Percentiles rank a stretch among this genome's conserved stretches.
Evolutionary conservation across 2,113 vertebrate genomes (phyloP).

Genomic region (Sturnus vulgaris): DNA sequence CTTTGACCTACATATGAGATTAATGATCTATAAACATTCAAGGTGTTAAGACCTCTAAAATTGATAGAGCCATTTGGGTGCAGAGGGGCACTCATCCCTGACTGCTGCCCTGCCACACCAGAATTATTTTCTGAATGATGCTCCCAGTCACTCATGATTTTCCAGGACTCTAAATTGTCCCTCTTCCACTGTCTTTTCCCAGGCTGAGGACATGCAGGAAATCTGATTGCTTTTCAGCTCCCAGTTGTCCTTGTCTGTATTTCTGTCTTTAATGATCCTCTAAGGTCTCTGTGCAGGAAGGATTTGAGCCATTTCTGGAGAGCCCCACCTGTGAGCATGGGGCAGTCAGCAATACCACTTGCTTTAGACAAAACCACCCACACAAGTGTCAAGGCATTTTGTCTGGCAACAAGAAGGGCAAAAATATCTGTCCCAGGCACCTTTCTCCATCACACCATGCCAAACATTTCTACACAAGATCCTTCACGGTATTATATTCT

Average conservation of each 20-base stretch:
- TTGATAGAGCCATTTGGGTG: not conserved
- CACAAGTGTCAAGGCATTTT: not conserved
- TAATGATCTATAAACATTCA: not conserved
- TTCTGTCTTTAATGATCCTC: not conserved
- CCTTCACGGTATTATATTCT: not conserved
- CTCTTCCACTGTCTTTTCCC: not conserved
- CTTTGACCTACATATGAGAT: not conserved
- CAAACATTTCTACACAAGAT: not conserved
- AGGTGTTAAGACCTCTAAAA: not conserved
- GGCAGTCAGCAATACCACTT: not conserved
- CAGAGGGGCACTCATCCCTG: not conserved
- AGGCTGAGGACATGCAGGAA: not conserved
- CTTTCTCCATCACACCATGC: not conserved
- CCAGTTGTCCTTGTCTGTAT: not conserved
- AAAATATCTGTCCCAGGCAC: not conserved
- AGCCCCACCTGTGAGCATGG: not conserved
- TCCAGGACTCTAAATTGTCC: not conserved
- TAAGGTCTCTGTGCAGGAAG: not conserved
- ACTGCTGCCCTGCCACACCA: not conserved
- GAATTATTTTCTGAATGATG: not conserved
- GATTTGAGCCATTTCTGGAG: not conserved
- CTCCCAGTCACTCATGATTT: not conserved
- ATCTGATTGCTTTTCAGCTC: not conserved
- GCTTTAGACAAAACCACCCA: not conserved
- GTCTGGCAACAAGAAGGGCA: not conserved